phyloP scores from a whole-genome alignment of 2,797 vertebrate genomes.

The Crocodylus rhombifer region DNA sequence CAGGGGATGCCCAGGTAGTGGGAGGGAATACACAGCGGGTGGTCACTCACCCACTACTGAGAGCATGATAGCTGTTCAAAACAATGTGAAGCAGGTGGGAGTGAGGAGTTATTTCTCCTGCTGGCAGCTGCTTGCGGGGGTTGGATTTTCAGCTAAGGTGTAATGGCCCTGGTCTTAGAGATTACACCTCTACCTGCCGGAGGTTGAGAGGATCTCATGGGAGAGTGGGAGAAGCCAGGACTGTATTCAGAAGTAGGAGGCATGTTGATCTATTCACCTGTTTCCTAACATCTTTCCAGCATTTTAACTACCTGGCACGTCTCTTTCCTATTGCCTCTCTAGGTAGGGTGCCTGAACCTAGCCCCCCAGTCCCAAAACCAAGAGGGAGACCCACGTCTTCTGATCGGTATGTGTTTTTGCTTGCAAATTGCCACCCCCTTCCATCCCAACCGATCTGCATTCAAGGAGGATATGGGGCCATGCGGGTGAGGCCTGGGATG shows the following conservation, averaged over 20 bases:
- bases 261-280: neutral
- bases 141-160: neutral
- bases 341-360: slow-evolving; percentile 81
- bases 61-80: neutral
- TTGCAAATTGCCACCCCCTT: neutral
- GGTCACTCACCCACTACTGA: neutral
- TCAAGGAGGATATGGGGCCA: neutral
- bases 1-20: neutral
- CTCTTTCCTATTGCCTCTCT: slow-evolving; percentile 60
- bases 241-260: neutral
- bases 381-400: slow-evolving; percentile 89
- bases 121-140: neutral
- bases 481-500: neutral
- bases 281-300: slow-evolving; percentile 21
- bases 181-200: neutral
- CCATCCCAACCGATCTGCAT: neutral
- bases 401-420: slow-evolving; percentile 84
- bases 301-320: slow-evolving; percentile 56
- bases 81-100: neutral
- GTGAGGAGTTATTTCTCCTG: neutral
- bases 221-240: neutral
- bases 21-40: neutral
- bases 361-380: slow-evolving; percentile 89
- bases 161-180: accelerated
- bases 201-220: neutral